A percentile compares a stretch with the other conserved stretches of the same genome.
phyloP scores from a whole-genome alignment of 2,113 vertebrate species.

The Gallinago paraguaiae region DNA sequence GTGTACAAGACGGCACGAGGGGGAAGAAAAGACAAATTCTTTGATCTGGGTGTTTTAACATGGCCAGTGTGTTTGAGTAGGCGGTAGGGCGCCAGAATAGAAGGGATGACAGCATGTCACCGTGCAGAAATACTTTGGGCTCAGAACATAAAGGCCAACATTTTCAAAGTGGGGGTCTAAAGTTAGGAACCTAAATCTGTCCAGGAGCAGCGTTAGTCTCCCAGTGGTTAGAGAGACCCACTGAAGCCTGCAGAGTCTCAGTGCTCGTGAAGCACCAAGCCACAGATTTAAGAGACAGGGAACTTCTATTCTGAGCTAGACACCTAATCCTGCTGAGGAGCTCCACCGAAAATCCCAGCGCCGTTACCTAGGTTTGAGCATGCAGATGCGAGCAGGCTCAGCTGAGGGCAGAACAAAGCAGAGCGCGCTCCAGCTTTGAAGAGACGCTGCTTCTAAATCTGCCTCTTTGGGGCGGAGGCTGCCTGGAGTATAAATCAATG shows the following conservation, averaged over 20 bases:
- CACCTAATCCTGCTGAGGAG: not conserved
- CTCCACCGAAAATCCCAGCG: not conserved
- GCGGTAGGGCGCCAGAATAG: not conserved
- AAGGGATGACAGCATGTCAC: not conserved
- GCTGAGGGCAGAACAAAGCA: not conserved
- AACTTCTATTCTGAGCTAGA: not conserved
- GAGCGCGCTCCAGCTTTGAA: not conserved
- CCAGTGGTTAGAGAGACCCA: not conserved
- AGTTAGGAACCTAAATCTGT: slow-evolving; percentile 28
- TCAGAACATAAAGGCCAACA: not conserved
- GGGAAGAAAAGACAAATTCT: not conserved
- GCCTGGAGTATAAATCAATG: slow-evolving; percentile 48
- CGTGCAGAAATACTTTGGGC: not conserved
- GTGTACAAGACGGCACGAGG: not conserved
- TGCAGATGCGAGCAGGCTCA: slow-evolving; percentile 1
- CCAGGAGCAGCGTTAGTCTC: not conserved
- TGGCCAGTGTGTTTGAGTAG: not conserved
- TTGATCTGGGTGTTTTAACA: not conserved
- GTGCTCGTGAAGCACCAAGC: not conserved
- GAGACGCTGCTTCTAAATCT: slow-evolving; percentile 45
- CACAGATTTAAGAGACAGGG: not conserved
- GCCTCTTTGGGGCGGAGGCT: not conserved
- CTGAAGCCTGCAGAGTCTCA: not conserved
- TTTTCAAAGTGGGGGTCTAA: not conserved
- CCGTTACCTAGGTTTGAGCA: not conserved